Conservation (phyloP, 2,113 vertebrate genomes). For the Pithys albifrons region DNA sequence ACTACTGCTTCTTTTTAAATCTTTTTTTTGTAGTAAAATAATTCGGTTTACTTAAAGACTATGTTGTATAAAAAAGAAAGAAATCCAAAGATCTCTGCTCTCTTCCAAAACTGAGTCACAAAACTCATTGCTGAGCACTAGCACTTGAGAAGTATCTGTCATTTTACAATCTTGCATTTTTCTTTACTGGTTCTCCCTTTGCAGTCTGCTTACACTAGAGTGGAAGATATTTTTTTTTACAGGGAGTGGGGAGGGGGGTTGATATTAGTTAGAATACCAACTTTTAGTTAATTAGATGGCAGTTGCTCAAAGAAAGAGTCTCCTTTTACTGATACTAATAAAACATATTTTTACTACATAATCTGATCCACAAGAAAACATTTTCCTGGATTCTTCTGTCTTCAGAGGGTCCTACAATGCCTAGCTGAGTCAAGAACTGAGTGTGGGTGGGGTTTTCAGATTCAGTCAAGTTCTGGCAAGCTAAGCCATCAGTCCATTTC, state of each 20-base stretch:
- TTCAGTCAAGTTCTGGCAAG: background rate
- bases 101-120: background rate
- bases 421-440: background rate
- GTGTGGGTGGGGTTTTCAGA: background rate
- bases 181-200: background rate
- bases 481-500: fast-evolving
- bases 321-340: background rate
- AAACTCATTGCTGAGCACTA: background rate
- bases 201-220: background rate
- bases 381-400: background rate
- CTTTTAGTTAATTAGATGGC: background rate
- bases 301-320: background rate
- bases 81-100: background rate
- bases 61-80: background rate
- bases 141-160: background rate
- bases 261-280: background rate
- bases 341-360: background rate
- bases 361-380: background rate
- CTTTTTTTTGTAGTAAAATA: background rate
- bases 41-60: background rate
- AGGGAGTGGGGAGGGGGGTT: fast-evolving
- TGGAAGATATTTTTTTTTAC: background rate
- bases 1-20: background rate
- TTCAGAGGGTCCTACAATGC: background rate
- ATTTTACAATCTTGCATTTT: background rate